Evolutionary conservation across 2,113 vertebrate genomes (phyloP).

Genomic region (Dasyprocta punctata): DNA sequence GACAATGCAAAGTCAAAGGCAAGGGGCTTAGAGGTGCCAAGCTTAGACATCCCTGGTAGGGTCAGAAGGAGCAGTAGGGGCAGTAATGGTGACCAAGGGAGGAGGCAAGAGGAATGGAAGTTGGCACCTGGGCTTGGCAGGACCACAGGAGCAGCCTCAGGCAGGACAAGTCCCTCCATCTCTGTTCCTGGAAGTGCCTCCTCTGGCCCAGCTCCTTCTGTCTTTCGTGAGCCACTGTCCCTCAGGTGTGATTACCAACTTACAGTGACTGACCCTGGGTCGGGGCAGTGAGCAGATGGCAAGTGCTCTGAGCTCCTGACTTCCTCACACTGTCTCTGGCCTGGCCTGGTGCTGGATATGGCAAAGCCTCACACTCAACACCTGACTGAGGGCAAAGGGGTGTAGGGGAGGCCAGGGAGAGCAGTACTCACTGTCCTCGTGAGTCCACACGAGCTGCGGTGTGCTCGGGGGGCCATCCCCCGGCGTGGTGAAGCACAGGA

Average conservation of each 20-base stretch:
- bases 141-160: not conserved
- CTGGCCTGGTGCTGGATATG: accelerated
- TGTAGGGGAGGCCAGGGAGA: not conserved
- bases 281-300: accelerated
- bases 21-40: not conserved
- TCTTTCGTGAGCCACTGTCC: too few relatives aligned
- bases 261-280: too few relatives aligned
- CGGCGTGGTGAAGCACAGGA: constrained; percentile 96
- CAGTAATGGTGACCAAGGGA: not conserved
- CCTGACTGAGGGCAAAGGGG: not conserved
- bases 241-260: accelerated
- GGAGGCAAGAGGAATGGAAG: not conserved
- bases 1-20: not conserved
- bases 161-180: too few relatives aligned
- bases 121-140: too few relatives aligned
- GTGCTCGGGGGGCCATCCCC: constrained; percentile 94
- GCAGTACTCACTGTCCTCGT: constrained; percentile 94
- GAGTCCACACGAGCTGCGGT: constrained; percentile 90
- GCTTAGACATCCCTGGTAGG: accelerated
- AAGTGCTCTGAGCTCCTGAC: not conserved
- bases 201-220: not conserved
- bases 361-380: not conserved
- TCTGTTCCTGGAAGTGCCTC: not conserved
- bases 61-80: not conserved
- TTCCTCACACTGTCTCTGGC: accelerated